Evolutionary conservation across 2,113 vertebrate species (phyloP).

Genomic region (Macrotus californicus): DNA sequence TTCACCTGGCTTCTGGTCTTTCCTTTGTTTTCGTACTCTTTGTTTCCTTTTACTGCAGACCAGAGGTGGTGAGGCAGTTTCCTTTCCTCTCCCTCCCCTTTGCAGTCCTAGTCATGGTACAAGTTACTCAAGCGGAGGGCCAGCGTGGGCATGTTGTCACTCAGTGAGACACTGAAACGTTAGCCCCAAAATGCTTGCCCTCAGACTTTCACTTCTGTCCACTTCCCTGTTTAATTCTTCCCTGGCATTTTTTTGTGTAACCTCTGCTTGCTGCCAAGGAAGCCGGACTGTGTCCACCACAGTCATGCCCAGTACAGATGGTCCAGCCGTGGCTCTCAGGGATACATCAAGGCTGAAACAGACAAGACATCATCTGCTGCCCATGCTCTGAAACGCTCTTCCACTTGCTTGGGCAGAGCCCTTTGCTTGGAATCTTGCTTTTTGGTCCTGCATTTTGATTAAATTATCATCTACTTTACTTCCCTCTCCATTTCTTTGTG

Average conservation of each 20-base stretch:
- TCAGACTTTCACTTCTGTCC: background rate
- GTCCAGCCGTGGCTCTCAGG: background rate
- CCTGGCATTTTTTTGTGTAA: background rate
- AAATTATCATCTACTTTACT: background rate
- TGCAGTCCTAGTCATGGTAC: background rate
- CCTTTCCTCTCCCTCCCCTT: background rate
- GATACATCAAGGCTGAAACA: background rate
- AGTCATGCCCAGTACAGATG: fast-evolving
- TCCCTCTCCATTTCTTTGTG: background rate
- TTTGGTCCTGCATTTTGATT: background rate
- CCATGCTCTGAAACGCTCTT: background rate
- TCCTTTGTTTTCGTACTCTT: background rate
- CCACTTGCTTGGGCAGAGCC: background rate
- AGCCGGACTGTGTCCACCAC: background rate
- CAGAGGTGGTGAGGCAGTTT: background rate
- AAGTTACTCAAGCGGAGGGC: background rate
- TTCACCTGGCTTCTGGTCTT: background rate
- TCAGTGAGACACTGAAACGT: background rate
- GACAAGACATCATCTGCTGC: background rate
- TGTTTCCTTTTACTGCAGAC: background rate
- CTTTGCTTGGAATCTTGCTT: background rate
- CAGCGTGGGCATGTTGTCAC: background rate
- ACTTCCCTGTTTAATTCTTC: background rate
- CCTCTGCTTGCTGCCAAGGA: background rate
- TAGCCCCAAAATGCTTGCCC: background rate